phyloP scores from a whole-genome alignment of 2,888 invertebrate genomes.

The Cactoblastis cactorum region DNA sequence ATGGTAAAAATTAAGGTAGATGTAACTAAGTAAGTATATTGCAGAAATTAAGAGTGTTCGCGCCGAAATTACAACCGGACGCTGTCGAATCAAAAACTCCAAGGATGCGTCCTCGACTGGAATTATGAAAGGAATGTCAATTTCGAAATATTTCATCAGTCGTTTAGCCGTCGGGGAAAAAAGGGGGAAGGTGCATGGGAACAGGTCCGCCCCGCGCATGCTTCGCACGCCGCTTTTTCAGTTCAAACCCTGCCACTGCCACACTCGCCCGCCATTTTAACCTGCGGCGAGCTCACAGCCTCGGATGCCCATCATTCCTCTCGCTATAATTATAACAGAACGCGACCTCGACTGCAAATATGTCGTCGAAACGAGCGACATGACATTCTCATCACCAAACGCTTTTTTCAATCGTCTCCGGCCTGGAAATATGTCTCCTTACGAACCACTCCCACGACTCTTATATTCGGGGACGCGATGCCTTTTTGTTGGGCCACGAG shows the following conservation, averaged over 20 bases:
- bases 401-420: slow-evolving; percentile 60
- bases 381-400: slow-evolving; percentile 79
- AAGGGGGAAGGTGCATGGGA: slow-evolving; percentile 57
- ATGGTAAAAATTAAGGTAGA: background rate
- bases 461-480: slow-evolving; percentile 51
- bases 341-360: slow-evolving; percentile 74
- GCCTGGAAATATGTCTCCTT: slow-evolving; percentile 50
- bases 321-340: slow-evolving; percentile 76
- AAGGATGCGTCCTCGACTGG: slow-evolving; percentile 68
- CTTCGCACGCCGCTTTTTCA: slow-evolving; percentile 63
- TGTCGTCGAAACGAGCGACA: slow-evolving; percentile 76
- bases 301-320: slow-evolving; percentile 65
- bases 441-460: slow-evolving; percentile 65
- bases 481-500: slow-evolving; percentile 68
- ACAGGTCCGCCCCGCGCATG: slow-evolving; percentile 61
- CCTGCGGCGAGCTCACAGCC: slow-evolving; percentile 73
- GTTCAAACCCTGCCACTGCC: slow-evolving; percentile 40
- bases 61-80: slow-evolving; percentile 4
- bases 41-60: background rate
- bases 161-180: slow-evolving; percentile 63
- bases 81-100: slow-evolving; percentile 33
- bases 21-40: background rate
- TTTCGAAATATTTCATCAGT: slow-evolving; percentile 74
- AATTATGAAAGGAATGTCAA: slow-evolving; percentile 75
- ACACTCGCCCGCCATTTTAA: slow-evolving; percentile 74